A percentile compares a stretch with the other conserved stretches of the same genome.
These are phyloP conservation scores for Sminthurides aquaticus DNA, from an alignment of 2,888 invertebrate species.

Conservation along the genomic window DNA sequence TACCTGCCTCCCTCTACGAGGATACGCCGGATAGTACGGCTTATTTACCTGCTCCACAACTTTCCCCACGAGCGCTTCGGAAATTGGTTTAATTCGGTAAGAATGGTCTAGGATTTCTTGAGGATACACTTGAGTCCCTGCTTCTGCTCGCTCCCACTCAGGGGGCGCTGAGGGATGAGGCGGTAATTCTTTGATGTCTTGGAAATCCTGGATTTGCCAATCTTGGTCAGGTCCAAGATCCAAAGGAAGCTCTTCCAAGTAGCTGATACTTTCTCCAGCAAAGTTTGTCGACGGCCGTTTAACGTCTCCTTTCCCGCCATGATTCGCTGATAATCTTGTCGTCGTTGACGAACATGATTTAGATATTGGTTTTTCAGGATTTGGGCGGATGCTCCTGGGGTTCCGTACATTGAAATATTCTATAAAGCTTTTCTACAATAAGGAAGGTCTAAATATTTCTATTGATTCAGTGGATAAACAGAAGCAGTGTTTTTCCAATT, in stretches of 20 bases:
- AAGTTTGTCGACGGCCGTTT: slow-evolving; percentile 10
- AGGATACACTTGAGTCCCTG: slow-evolving; percentile 7
- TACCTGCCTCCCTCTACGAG: no score
- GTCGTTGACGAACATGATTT: background rate
- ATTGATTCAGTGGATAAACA: no score
- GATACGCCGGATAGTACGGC: no score
- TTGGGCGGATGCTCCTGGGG: slow-evolving; percentile 6
- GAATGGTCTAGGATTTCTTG: slow-evolving; percentile 15
- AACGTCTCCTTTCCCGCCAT: background rate
- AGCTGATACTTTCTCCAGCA: slow-evolving; percentile 6
- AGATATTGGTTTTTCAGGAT: background rate
- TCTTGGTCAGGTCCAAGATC: background rate
- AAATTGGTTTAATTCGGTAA: slow-evolving; percentile 1
- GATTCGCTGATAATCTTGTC: background rate
- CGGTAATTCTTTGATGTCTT: slow-evolving; percentile 5
- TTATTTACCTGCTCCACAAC: slow-evolving; percentile 10
- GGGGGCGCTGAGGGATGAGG: background rate
- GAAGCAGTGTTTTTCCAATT: background rate
- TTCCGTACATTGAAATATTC: slow-evolving; percentile 22
- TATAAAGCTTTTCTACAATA: slow-evolving; percentile 18
- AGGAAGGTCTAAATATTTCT: background rate
- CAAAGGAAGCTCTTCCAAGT: slow-evolving; percentile 12
- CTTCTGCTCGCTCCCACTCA: background rate
- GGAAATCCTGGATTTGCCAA: background rate
- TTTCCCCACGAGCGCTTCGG: slow-evolving; percentile 12